Percentiles rank a stretch among this genome's conserved stretches.
Evolutionary conservation across 2,888 invertebrate genomes (phyloP).

Genomic region (Coleophora flavipennella): DNA sequence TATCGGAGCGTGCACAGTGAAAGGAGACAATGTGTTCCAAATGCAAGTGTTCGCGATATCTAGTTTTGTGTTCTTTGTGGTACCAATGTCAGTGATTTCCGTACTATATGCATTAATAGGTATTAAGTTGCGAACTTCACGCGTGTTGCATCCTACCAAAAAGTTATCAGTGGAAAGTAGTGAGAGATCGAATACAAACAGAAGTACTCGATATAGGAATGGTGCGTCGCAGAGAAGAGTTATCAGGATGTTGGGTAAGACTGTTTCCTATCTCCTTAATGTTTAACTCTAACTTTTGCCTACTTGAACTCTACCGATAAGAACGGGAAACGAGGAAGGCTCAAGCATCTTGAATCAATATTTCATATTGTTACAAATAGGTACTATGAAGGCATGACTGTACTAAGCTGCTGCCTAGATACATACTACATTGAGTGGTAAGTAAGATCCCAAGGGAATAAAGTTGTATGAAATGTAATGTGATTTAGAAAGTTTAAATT

Average conservation of each 20-base stretch:
- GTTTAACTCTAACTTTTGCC: neutral
- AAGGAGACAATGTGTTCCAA: conserved; percentile 74
- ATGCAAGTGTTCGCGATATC: conserved; percentile 86
- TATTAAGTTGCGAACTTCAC: conserved; percentile 77
- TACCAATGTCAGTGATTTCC: conserved; percentile 89
- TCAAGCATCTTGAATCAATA: too few relatives aligned
- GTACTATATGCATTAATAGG: conserved; percentile 86
- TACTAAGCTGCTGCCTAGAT: too few relatives aligned
- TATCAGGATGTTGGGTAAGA: conserved; percentile 86
- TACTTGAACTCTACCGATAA: too few relatives aligned
- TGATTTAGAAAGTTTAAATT: too few relatives aligned
- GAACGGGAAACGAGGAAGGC: too few relatives aligned
- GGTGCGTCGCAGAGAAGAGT: conserved; percentile 76
- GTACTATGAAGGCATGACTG: too few relatives aligned
- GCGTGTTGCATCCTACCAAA: conserved; percentile 73
- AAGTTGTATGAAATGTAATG: too few relatives aligned
- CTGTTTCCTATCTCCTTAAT: neutral
- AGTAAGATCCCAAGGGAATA: too few relatives aligned
- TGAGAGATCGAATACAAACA: conserved; percentile 39
- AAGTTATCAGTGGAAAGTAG: conserved; percentile 64
- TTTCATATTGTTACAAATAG: too few relatives aligned
- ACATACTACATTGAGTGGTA: too few relatives aligned
- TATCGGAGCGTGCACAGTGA: conserved; percentile 71
- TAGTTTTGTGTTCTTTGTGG: conserved; percentile 86
- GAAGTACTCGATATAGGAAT: conserved; percentile 63